Conservation (phyloP, 2,888 invertebrate genomes). For the Cephus pulcher region DNA sequence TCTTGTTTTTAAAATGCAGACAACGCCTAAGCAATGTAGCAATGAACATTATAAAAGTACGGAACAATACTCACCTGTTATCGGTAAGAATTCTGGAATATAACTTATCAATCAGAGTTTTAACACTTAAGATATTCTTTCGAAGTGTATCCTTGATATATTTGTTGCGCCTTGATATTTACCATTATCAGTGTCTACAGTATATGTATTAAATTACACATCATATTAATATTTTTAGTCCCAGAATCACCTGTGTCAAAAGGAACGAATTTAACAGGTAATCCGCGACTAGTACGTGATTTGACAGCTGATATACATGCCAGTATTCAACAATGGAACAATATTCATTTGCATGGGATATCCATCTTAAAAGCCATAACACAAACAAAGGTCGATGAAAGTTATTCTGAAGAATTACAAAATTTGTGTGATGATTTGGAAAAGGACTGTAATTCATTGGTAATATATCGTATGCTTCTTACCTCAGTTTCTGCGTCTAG, state of each 20-base stretch:
- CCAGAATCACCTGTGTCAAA: slow-evolving; percentile 32
- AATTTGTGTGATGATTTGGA: slow-evolving; percentile 51
- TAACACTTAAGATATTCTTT: not conserved
- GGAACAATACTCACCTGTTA: slow-evolving; percentile 34
- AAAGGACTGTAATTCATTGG: slow-evolving; percentile 47
- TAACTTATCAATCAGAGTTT: not conserved
- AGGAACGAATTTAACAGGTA: slow-evolving; percentile 70
- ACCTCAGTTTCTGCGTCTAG: not conserved
- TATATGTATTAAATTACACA: slow-evolving; percentile 14
- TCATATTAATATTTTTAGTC: not conserved
- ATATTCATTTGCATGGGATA: slow-evolving; percentile 65
- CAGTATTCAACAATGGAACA: slow-evolving; percentile 70
- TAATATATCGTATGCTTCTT: slow-evolving; percentile 25
- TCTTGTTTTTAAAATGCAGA: slow-evolving; percentile 10
- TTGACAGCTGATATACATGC: slow-evolving; percentile 70
- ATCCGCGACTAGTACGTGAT: slow-evolving; percentile 70
- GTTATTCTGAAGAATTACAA: slow-evolving; percentile 47
- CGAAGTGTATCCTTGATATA: not conserved
- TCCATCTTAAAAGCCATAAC: slow-evolving; percentile 64
- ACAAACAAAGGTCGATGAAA: slow-evolving; percentile 35
- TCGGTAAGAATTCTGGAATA: slow-evolving; percentile 28
- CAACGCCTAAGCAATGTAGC: slow-evolving; percentile 13
- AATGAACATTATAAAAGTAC: slow-evolving; percentile 1
- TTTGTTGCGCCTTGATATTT: not conserved
- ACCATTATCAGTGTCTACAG: not conserved